phyloP scores from a whole-genome alignment of 2,113 vertebrate species.

The Isurus oxyrinchus region DNA sequence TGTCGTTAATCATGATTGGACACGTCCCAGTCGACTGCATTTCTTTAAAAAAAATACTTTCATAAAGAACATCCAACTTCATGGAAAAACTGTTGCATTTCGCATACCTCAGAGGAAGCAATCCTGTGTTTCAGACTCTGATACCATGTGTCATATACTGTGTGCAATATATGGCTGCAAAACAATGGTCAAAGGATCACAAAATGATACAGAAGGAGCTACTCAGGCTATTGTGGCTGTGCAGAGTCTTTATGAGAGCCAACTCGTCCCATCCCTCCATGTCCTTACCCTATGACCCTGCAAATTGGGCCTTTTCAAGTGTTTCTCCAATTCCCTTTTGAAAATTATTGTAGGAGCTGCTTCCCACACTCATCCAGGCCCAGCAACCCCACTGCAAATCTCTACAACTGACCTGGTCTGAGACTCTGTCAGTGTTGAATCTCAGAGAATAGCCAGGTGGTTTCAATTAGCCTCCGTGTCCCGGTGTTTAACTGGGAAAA shows the following conservation, averaged over 20 bases:
- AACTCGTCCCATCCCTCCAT: background rate
- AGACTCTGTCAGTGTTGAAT: too few species aligned
- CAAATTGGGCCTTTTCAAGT: background rate
- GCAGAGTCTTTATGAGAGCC: background rate
- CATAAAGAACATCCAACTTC: background rate
- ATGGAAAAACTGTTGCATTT: background rate
- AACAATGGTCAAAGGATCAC: background rate
- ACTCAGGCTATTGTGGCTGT: background rate
- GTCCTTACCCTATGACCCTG: background rate
- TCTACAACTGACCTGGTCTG: background rate
- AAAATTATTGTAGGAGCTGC: background rate
- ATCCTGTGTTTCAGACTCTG: background rate
- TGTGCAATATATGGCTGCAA: background rate
- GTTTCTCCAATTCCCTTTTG: background rate
- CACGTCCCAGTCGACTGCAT: background rate
- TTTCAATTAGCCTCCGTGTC: too few species aligned
- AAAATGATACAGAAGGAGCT: background rate
- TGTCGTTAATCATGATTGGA: background rate
- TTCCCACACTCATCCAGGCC: background rate
- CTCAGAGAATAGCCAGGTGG: too few species aligned
- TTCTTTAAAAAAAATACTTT: background rate
- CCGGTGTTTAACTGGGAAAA: too few species aligned
- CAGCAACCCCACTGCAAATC: background rate
- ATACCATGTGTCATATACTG: background rate
- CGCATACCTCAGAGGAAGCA: background rate